Base-by-base conservation (phyloP, 2,797 vertebrate genomes). In the Buphagus erythrorhynchus region DNA sequence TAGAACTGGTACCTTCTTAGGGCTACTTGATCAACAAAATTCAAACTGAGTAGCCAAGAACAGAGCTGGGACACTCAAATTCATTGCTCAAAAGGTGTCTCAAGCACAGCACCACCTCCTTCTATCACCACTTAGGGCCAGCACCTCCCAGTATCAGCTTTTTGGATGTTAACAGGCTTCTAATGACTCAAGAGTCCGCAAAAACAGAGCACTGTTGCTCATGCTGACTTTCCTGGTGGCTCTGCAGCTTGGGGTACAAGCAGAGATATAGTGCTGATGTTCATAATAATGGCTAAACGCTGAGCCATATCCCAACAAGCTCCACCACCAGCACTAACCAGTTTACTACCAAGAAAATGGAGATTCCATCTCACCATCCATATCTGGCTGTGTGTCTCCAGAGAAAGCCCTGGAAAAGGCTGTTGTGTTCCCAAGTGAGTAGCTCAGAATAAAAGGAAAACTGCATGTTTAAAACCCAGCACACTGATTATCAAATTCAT, bases 371-470 rank as follows among this genome's bases (percentile, higher is more conserved):
- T 25, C 49, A 65, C 22, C 49, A 67, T 20, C 73, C 58, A 55
- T 14, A 59, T 38, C 42, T 17, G 36, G 42, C 43, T 28, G 43
- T 51, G 62, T 10, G 11, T 33, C 36, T 74, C 51, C 3, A 6
- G 52, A 93, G 71, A 45, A 73, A 86, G 74, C n/a, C 19, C 36
- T 75, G 58, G 75, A 51, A 93, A 90, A 83, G 65, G 61, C 65
- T 55, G 35, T 14, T 86, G 33, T 24, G 26, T 16, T 59, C 40
- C 61, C 45, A 66, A 33, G 17, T 1, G 54, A 89, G 63, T 14
- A 67, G 74, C 54, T 91, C 58, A 38, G 58, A 78, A 45, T 29
- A 54, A 68, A 80, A 79, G 52, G 73, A 72, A 92, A 84, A 91
- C 11, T 0, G 1, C 51, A 55, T 21, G 33, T 52, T 91, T 65